Evolutionary conservation across 2,888 invertebrate genomes (phyloP), one percentile per base, ranked within the genome.

Genomic region (Phorcus lineatus): DNA sequence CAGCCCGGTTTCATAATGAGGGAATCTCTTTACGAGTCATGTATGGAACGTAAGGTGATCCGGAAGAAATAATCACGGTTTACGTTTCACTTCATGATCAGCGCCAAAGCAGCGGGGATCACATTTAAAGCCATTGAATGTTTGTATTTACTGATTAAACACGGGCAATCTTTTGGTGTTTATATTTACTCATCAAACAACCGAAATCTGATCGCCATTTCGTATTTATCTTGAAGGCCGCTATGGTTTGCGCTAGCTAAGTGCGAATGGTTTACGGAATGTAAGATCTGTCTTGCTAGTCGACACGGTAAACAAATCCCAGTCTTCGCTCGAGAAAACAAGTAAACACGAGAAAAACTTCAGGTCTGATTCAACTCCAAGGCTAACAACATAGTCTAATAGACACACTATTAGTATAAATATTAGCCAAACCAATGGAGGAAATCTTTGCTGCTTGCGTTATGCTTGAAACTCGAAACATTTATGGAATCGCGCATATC

Each of bases 141-240:
- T 70, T 70, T 70, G 36, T 70, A 70, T 70, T 70, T 70, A 16
- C 40, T 36, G 36, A 70, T 70, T 70, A 70, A 70, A 70, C 70
- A 70, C 19, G 17, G 70, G 40, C 19, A 36, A 36, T 70, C 31
- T 40, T 70, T 70, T 31, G 70, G 36, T 24, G 66, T 57, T 57
- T 78, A 47, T 79, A 40, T 79, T 79, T 70, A 79, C 79, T 36
- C 54, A 16, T 19, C 74, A 79, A 79, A 79, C 67, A 79, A 22
- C 40, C 22, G 74, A 74, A 79, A 74, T 79, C 79, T 79, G 74
- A 79, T 79, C 57, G 74, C 40, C 74, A 57, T 74, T 79, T 74
- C 74, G 54, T 79, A 74, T 74, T 79, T 74, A 74, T 78, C 62
- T 52, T 66, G 66, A 66, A 78, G 77, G 77, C 77, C 66, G 52